phyloP scores from a whole-genome alignment of 2,888 invertebrate genomes.

The Cheilosia urbana region DNA sequence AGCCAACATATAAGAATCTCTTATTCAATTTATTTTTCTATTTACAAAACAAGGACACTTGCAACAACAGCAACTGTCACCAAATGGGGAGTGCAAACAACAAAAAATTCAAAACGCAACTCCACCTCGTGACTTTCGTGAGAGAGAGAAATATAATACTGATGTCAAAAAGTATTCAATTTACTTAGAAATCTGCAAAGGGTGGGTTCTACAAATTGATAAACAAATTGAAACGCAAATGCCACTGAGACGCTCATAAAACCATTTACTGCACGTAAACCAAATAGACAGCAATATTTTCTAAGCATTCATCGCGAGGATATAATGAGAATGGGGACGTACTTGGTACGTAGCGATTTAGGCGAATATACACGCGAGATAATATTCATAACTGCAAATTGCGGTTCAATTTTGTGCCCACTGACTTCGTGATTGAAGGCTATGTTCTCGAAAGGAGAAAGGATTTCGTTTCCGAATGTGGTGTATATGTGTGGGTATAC shows the following conservation, averaged over 20 bases:
- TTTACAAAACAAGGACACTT: constrained; percentile 59
- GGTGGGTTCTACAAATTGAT: constrained; percentile 58
- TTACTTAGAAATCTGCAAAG: constrained; percentile 53
- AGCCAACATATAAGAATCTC: constrained; percentile 52
- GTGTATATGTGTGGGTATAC: background rate
- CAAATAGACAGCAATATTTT: constrained; percentile 11
- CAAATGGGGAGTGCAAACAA: background rate
- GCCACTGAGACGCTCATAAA: constrained; percentile 21
- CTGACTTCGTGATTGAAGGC: constrained; percentile 33
- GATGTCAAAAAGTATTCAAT: constrained; percentile 40
- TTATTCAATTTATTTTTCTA: constrained; percentile 55
- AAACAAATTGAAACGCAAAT: constrained; percentile 58
- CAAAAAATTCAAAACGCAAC: constrained; percentile 11
- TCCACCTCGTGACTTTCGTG: constrained; percentile 61
- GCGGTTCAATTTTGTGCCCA: constrained; percentile 55
- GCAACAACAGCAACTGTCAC: constrained; percentile 30
- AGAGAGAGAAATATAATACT: constrained; percentile 1
- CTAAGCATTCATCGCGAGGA: constrained; percentile 14
- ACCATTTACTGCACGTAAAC: constrained; percentile 45
- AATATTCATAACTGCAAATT: constrained; percentile 67
- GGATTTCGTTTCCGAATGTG: background rate
- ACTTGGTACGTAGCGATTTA: constrained; percentile 66
- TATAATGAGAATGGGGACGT: constrained; percentile 50
- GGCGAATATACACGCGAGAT: constrained; percentile 46
- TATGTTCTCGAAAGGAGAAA: constrained; percentile 5